Conservation (phyloP, 2,888 invertebrate genomes). For the Dicycla oo region DNA sequence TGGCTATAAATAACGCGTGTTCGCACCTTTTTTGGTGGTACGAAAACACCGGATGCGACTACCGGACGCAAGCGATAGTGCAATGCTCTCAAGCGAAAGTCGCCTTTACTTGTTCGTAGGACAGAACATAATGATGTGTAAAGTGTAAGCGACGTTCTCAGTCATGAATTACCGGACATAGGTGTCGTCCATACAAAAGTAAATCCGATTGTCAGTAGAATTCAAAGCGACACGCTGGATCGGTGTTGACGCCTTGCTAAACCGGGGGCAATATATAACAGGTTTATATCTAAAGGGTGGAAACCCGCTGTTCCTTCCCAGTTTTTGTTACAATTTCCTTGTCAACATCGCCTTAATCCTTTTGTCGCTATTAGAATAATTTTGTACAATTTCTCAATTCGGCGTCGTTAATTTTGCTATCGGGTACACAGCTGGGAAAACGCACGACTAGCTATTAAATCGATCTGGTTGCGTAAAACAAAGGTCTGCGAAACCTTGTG, state of each 20-base stretch:
- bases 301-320: constrained; percentile 72
- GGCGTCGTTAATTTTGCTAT: constrained; percentile 74
- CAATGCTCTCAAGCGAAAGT: constrained; percentile 83
- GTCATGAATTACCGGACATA: constrained; percentile 82
- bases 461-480: constrained; percentile 90
- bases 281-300: constrained; percentile 67
- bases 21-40: constrained; percentile 89
- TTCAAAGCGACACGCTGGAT: constrained; percentile 70
- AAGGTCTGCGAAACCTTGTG: constrained; percentile 90
- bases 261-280: constrained; percentile 68
- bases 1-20: constrained; percentile 86
- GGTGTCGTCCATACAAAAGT: constrained; percentile 81
- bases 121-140: constrained; percentile 69
- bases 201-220: constrained; percentile 78
- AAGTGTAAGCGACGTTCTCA: constrained; percentile 70
- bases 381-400: constrained; percentile 73
- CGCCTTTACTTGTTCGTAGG: constrained; percentile 71
- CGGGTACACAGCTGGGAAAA: constrained; percentile 87
- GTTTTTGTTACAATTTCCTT: constrained; percentile 67
- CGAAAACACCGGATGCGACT: constrained; percentile 88
- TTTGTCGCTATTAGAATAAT: constrained; percentile 58
- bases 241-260: constrained; percentile 72
- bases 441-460: constrained; percentile 89
- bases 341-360: constrained; percentile 52
- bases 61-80: constrained; percentile 86